phyloP scores from a whole-genome alignment of 2,888 invertebrate species.

The Nymphalis c-album region DNA sequence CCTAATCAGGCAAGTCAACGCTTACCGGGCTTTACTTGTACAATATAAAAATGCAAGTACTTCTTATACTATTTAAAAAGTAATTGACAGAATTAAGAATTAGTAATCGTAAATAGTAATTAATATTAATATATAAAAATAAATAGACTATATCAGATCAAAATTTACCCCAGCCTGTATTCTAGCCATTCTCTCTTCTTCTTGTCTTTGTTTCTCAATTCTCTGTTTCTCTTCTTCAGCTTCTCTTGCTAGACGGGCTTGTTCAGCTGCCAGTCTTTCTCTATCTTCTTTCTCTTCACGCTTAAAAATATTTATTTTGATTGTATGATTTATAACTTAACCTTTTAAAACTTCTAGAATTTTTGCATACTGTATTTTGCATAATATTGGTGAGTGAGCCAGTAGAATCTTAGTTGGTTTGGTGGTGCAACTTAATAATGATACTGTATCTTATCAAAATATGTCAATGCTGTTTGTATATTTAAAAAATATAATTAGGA shows the following conservation, averaged over 20 bases:
- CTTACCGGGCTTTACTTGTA: too few species aligned
- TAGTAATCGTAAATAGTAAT: too few species aligned
- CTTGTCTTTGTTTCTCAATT: slow-evolving; percentile 57
- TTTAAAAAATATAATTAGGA: too few species aligned
- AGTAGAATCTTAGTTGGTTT: too few species aligned
- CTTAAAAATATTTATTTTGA: slow-evolving; percentile 41
- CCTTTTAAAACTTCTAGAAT: too few species aligned
- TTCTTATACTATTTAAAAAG: background rate
- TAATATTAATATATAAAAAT: background rate
- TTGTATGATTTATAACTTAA: background rate
- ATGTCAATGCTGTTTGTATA: too few species aligned
- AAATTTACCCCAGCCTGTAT: slow-evolving; percentile 66
- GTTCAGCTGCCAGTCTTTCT: slow-evolving; percentile 62
- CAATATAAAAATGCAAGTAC: too few species aligned
- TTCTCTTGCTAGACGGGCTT: slow-evolving; percentile 61
- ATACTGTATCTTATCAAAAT: too few species aligned
- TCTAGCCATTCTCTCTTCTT: slow-evolving; percentile 71
- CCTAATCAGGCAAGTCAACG: too few species aligned
- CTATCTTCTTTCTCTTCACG: slow-evolving; percentile 64
- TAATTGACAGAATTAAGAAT: background rate
- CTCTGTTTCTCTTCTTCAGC: slow-evolving; percentile 60
- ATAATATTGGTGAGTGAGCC: too few species aligned
- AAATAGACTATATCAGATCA: background rate
- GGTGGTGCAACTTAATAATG: too few species aligned
- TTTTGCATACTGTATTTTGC: too few species aligned